Evolutionary conservation across 1,140 invertebrate species (phyloP).

Genomic region (Saccostrea cuccullata): DNA sequence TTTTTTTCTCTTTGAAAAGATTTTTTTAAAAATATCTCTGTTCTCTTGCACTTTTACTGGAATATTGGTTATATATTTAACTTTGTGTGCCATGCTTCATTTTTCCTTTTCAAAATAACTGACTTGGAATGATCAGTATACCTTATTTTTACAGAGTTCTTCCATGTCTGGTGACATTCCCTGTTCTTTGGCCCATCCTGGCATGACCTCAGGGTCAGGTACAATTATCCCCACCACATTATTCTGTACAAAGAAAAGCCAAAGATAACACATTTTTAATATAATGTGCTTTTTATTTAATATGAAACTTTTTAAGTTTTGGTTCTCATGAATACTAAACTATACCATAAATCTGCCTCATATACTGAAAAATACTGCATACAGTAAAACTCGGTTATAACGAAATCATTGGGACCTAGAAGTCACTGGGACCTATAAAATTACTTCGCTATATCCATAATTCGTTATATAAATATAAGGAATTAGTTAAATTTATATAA

Average conservation of each 20-base stretch:
- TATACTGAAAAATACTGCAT: not conserved
- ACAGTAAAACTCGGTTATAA: too few relatives aligned
- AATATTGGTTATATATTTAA: too few relatives aligned
- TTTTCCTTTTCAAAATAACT: too few relatives aligned
- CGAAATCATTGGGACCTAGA: too few relatives aligned
- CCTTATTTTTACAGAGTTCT: conserved; percentile 65
- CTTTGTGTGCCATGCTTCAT: too few relatives aligned
- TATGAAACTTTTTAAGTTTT: not conserved
- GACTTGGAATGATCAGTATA: conserved; percentile 38
- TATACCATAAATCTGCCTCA: not conserved
- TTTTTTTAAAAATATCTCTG: not conserved
- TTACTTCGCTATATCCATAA: too few relatives aligned
- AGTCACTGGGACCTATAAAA: too few relatives aligned
- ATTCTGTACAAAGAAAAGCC: conserved; percentile 82
- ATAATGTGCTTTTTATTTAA: not conserved
- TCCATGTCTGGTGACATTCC: conserved; percentile 58
- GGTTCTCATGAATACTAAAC: not conserved
- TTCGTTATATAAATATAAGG: too few relatives aligned
- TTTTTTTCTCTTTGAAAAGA: too few relatives aligned
- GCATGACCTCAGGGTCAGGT: conserved; percentile 94
- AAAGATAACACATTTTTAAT: not conserved
- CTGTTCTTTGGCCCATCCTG: conserved; percentile 91
- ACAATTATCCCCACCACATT: conserved; percentile 95
- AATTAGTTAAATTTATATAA: too few relatives aligned
- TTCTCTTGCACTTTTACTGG: too few relatives aligned